Base-by-base conservation (phyloP, 2,113 vertebrate species). In the Bombycilla garrulus region DNA sequence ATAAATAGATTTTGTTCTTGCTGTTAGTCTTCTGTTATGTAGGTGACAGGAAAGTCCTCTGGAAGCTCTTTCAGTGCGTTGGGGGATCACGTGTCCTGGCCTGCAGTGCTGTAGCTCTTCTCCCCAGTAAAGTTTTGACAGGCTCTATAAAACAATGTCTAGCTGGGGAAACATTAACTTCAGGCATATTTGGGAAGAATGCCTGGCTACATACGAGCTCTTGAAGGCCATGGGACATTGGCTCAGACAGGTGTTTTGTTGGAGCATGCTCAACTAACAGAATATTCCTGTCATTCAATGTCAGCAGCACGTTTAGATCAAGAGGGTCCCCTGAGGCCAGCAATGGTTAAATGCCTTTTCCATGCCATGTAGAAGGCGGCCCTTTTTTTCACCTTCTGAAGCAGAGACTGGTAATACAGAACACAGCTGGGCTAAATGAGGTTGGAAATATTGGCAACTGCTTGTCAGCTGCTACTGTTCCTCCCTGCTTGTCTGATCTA, bases 351-450 rank as follows among this genome's bases (percentile, higher is more conserved):
- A 92, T 31, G 23, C 6, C 33, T 89, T 86, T 62, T 69, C 44
- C 54, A 36, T 0, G 0, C 5, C 20, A 2, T 0, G 0, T 36
- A 23, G 20, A 38, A 61, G 50, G 25, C 38, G 66, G 35, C 1
- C 9, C 29, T 53, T 61, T 36, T 28, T 38, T 38, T 22, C 15
- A 2, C 5, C 13, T 62, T 38, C 4, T 38, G 61, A 67, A 93
- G 22, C 36, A 82, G 47, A 53, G 19, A 15, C 28, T 24, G 12
- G 26, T 28, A 44, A 79, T 48, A 16, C 21, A 48, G n/a, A 64
- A 15, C 54, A 35, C 65, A 60, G 16, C 44, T 73, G 71, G 58
- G 64, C n/a, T 54, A 45, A 87, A 44, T 1, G 12, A 60, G 19
- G 26, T 22, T 67, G 74, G 70, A 94, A 93, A 90, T 90, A 76